Evolutionary conservation across 2,888 invertebrate genomes (phyloP).

Genomic region (Muschampia plurimacula): DNA sequence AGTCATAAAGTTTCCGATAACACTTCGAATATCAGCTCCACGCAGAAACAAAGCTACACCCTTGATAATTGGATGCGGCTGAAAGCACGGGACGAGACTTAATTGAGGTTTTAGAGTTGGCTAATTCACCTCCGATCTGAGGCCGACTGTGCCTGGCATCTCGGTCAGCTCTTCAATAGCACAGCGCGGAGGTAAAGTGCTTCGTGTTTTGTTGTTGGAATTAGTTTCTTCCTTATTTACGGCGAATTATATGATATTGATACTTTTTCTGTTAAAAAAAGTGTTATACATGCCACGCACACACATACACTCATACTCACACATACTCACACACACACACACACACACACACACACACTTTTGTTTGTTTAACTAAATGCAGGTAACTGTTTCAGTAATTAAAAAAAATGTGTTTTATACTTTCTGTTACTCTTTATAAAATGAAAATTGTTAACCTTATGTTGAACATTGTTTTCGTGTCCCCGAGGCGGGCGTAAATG

Average conservation of each 20-base stretch:
- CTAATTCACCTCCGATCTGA: constrained; percentile 83
- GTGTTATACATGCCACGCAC: too few relatives aligned
- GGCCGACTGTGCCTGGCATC: constrained; percentile 54
- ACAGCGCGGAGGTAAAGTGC: constrained; percentile 45
- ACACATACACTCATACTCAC: too few relatives aligned
- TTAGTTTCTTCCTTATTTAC: not conserved
- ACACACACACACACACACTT: too few relatives aligned
- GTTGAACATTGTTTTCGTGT: too few relatives aligned
- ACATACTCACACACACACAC: too few relatives aligned
- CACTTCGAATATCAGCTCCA: constrained; percentile 53
- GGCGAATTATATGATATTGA: not conserved
- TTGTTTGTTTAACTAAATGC: too few relatives aligned
- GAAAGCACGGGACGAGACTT: constrained; percentile 83
- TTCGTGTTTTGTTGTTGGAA: not conserved
- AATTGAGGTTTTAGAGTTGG: constrained; percentile 85
- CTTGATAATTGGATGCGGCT: constrained; percentile 84
- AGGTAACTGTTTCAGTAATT: too few relatives aligned
- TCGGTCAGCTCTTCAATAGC: constrained; percentile 66
- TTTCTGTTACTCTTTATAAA: too few relatives aligned
- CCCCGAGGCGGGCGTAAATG: too few relatives aligned
- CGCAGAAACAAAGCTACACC: constrained; percentile 78
- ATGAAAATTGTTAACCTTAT: too few relatives aligned
- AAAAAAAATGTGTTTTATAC: too few relatives aligned
- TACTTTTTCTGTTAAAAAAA: too few relatives aligned
- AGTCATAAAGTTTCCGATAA: constrained; percentile 64